phyloP scores from a whole-genome alignment of 2,797 vertebrate species.

The Leptodactylus fallax region DNA sequence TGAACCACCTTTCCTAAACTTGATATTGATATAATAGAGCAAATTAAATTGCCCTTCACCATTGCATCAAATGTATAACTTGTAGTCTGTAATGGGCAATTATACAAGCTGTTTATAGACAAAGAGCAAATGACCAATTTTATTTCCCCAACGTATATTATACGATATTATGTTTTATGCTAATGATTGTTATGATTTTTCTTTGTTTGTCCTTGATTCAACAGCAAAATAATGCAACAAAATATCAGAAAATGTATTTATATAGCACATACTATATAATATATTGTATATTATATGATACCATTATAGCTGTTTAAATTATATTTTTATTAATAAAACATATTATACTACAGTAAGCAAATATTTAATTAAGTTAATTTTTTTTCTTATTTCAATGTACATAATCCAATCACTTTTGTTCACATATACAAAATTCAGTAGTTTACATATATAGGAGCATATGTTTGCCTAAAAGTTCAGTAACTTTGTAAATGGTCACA shows the following conservation, averaged over 20 bases:
- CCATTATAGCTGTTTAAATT: background rate
- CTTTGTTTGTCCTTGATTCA: background rate
- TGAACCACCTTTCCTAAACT: conserved; percentile 24
- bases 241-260: background rate
- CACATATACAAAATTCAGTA: no score
- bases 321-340: background rate
- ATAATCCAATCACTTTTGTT: background rate
- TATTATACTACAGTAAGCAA: no score
- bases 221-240: background rate
- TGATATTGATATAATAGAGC: conserved; percentile 5
- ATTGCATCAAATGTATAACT: conserved; percentile 7
- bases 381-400: background rate
- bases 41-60: conserved; percentile 33
- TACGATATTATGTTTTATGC: conserved; percentile 26
- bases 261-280: background rate
- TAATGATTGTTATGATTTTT: background rate
- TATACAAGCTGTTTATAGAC: conserved; percentile 33
- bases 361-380: background rate
- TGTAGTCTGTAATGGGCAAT: conserved; percentile 31
- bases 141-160: conserved; percentile 1
- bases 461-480: no score
- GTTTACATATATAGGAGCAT: background rate
- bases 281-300: no score
- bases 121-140: conserved; percentile 38
- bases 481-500: no score